These are phyloP conservation scores for Gorsachius goisagi DNA, from an alignment of 2,113 vertebrate species.

Conservation along the genomic window DNA sequence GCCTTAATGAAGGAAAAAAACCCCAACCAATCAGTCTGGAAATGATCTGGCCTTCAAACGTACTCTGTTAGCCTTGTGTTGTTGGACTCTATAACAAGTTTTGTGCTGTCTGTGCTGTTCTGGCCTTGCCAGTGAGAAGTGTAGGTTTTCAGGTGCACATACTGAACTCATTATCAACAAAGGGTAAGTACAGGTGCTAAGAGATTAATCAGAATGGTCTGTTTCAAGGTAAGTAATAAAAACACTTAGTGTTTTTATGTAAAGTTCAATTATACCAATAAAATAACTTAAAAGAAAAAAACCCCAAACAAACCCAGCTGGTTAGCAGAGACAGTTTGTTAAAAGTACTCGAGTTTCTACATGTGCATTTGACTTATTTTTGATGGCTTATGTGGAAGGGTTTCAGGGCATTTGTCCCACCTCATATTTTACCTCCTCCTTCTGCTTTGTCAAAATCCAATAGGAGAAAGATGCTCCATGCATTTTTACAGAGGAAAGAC, in stretches of 20 bases:
- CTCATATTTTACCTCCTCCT: neutral
- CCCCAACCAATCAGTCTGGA: neutral
- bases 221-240: neutral
- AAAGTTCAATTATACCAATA: neutral
- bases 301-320: neutral
- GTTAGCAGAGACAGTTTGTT: neutral
- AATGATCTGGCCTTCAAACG: neutral
- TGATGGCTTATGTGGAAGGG: neutral
- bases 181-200: neutral
- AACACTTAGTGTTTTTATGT: neutral
- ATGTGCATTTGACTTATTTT: neutral
- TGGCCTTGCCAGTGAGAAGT: neutral
- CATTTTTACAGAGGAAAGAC: neutral
- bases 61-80: neutral
- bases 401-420: neutral
- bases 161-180: neutral
- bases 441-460: neutral
- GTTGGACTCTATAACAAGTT: neutral
- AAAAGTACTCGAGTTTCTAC: neutral
- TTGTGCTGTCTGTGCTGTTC: neutral
- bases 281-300: neutral
- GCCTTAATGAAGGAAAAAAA: neutral
- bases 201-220: neutral
- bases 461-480: neutral
- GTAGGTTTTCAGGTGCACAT: neutral